Conservation (phyloP, 1,140 invertebrate species). For the Contarinia nasturtii region DNA sequence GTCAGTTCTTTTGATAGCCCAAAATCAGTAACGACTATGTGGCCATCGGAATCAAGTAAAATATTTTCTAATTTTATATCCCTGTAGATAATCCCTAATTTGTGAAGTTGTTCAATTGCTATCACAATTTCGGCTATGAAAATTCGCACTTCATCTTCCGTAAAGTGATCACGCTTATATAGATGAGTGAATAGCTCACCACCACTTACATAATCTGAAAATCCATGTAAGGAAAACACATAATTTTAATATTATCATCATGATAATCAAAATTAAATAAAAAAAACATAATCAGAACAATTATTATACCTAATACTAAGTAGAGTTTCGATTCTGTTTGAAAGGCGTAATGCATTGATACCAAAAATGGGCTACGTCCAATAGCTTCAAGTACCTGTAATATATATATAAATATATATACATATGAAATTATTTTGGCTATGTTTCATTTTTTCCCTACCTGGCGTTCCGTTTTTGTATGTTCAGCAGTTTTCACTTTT, state of each 20-base stretch:
- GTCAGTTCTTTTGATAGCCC: conserved; percentile 68
- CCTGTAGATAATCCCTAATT: conserved; percentile 81
- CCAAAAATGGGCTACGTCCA: conserved; percentile 72
- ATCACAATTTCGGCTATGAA: conserved; percentile 85
- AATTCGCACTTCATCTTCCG: conserved; percentile 63
- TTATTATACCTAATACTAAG: conserved; percentile 78
- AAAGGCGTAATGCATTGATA: conserved; percentile 86
- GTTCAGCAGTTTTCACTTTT: conserved; percentile 85
- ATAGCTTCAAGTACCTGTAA: conserved; percentile 69
- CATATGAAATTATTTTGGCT: neutral
- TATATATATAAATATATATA: neutral
- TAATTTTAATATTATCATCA: neutral
- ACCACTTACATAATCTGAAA: conserved; percentile 77
- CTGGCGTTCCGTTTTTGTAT: conserved; percentile 77
- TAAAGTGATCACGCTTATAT: conserved; percentile 71
- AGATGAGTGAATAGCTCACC: conserved; percentile 86
- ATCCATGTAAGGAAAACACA: conserved; percentile 6
- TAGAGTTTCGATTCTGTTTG: conserved; percentile 83
- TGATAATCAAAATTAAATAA: neutral
- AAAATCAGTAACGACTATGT: conserved; percentile 83
- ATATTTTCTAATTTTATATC: conserved; percentile 94
- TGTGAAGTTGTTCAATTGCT: conserved; percentile 78
- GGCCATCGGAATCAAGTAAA: conserved; percentile 66
- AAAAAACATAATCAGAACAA: no score
- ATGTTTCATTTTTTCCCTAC: conserved; percentile 11